These are phyloP conservation scores for Austrofundulus limnaeus DNA, from an alignment of 2,113 vertebrate genomes.

Conservation along the genomic window DNA sequence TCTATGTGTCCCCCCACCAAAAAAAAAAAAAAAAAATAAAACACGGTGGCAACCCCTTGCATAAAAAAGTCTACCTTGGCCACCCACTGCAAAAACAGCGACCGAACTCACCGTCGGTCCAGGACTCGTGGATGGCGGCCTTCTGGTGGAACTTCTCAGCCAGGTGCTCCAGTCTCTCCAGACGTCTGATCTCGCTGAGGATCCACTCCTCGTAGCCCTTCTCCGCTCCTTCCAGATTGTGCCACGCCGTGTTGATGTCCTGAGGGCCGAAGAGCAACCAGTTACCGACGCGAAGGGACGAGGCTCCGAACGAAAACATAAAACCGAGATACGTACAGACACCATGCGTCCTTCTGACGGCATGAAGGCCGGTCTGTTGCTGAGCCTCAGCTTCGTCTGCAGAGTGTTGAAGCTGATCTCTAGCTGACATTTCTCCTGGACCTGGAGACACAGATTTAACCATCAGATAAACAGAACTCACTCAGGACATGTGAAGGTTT, in stretches of 20 bases:
- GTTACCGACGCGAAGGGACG: not conserved
- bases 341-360: slow-evolving; percentile 94
- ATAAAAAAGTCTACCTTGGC: too few species aligned
- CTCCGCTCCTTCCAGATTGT: slow-evolving; percentile 90
- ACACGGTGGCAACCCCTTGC: too few species aligned
- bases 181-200: slow-evolving; percentile 89
- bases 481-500: too few species aligned
- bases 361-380: slow-evolving; percentile 95
- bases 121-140: slow-evolving; percentile 90
- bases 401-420: slow-evolving; percentile 99
- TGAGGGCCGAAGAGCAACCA: slow-evolving; percentile 46
- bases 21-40: too few species aligned
- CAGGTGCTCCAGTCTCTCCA: slow-evolving; percentile 92
- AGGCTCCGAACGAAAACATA: too few species aligned
- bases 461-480: not conserved
- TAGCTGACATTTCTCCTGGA: slow-evolving; percentile 94
- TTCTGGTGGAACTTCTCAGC: slow-evolving; percentile 95
- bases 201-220: slow-evolving; percentile 96
- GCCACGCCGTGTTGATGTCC: slow-evolving; percentile 92
- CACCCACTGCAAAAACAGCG: too few species aligned
- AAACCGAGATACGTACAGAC: slow-evolving; percentile 83
- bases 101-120: slow-evolving; percentile 88
- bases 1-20: too few species aligned
- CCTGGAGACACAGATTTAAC: slow-evolving; percentile 26
- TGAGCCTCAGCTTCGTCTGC: slow-evolving; percentile 94